Evolutionary conservation across 1,140 invertebrate species (phyloP).

Genomic region (Lerema accius): DNA sequence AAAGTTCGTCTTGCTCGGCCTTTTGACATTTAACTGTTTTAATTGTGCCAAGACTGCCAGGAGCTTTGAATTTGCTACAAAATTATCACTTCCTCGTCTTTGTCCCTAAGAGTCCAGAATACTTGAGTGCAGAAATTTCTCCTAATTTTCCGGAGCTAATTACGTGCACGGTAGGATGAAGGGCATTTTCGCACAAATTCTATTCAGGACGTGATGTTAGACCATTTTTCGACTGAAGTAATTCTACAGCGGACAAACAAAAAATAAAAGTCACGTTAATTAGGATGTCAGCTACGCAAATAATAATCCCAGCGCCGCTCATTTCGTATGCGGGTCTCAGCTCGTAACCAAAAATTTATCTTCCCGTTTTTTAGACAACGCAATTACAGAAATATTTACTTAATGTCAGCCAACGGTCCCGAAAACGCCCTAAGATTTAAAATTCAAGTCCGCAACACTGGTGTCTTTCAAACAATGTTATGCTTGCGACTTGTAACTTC

Average conservation of each 20-base stretch:
- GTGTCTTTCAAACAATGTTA: conserved; percentile 20
- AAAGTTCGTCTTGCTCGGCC: conserved; percentile 54
- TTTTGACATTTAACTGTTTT: conserved; percentile 56
- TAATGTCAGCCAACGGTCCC: conserved; percentile 46
- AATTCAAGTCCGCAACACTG: conserved; percentile 19
- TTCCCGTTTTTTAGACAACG: conserved; percentile 65
- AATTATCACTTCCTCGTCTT: conserved; percentile 51
- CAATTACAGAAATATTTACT: conserved; percentile 71
- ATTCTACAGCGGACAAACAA: conserved; percentile 55
- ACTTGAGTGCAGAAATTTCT: conserved; percentile 29
- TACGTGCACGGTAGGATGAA: conserved; percentile 21
- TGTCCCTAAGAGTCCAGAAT: conserved; percentile 36
- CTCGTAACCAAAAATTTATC: conserved; percentile 64
- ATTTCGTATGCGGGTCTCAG: conserved; percentile 65
- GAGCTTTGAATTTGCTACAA: conserved; percentile 58
- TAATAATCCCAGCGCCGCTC: conserved; percentile 66
- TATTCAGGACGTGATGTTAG: conserved; percentile 43
- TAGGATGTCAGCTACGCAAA: conserved; percentile 73
- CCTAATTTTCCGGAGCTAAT: conserved; percentile 32
- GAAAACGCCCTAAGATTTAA: conserved; percentile 44
- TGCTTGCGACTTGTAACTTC: neutral
- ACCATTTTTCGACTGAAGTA: conserved; percentile 53
- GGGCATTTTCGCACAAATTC: conserved; percentile 35
- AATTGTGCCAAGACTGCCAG: conserved; percentile 61
- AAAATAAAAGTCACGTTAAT: conserved; percentile 69